phyloP scores from a whole-genome alignment of 92 coral and sea anemone genomes.

The Anthopleura xanthogrammica region DNA sequence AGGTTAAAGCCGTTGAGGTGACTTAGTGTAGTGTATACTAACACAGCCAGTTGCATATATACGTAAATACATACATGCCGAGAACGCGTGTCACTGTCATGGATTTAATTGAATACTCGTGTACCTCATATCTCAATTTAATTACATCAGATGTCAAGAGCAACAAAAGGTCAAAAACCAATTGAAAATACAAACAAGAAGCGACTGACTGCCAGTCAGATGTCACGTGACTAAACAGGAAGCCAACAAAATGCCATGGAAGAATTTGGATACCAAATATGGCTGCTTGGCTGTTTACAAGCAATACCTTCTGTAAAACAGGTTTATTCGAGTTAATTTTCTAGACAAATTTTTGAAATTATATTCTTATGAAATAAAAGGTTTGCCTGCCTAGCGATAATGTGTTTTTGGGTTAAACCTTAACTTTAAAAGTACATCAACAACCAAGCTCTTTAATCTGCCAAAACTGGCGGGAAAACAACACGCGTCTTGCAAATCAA shows the following conservation, averaged over 20 bases:
- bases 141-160: neutral
- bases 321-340: neutral
- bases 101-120: neutral
- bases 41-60: neutral
- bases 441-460: neutral
- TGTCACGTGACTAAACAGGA: neutral
- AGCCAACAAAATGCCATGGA: neutral
- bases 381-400: neutral
- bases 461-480: neutral
- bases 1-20: neutral
- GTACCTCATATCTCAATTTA: neutral
- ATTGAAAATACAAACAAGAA: neutral
- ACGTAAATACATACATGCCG: neutral
- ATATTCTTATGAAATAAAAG: neutral
- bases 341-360: neutral
- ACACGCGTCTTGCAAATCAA: constrained; percentile 3
- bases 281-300: too few species aligned
- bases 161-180: constrained; percentile 8
- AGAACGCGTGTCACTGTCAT: neutral
- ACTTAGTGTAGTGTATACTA: neutral
- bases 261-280: neutral
- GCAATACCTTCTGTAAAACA: neutral
- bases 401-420: neutral
- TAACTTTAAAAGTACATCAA: neutral
- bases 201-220: neutral